A percentile compares a stretch with the other conserved stretches of the same genome.
These are phyloP conservation scores for Taeniopygia guttata DNA, from an alignment of 2,797 vertebrate genomes.

Conservation along the genomic window DNA sequence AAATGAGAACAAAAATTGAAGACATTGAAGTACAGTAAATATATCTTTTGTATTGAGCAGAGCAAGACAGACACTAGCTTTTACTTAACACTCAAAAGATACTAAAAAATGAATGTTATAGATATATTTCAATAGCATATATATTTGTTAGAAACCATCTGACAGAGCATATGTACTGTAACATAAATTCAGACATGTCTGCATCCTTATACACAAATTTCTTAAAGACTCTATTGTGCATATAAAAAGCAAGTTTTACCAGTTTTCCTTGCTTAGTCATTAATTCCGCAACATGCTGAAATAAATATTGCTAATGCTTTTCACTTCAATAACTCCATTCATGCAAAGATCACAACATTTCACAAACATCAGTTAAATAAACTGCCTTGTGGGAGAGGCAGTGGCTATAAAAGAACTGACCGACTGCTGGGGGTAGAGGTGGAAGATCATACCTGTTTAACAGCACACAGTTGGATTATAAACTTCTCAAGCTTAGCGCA, in stretches of 20 bases:
- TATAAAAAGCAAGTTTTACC: slow-evolving; percentile 18
- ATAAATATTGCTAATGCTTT: slow-evolving; percentile 39
- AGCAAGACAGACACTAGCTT: background rate
- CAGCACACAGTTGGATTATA: background rate
- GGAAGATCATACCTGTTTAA: slow-evolving; percentile 15
- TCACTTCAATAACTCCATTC: slow-evolving; percentile 39
- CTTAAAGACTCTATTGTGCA: background rate
- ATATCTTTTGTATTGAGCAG: background rate
- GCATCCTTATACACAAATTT: background rate
- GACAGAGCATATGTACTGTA: background rate
- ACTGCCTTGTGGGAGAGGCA: background rate
- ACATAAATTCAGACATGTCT: background rate
- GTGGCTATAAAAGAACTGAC: background rate
- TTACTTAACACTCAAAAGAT: background rate
- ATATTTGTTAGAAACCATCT: background rate
- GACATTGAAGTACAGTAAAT: slow-evolving; percentile 21
- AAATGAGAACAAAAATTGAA: background rate
- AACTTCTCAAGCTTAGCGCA: background rate
- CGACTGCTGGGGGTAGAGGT: background rate
- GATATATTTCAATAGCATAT: background rate
- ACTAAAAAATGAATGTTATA: background rate
- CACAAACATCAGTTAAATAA: slow-evolving; percentile 34
- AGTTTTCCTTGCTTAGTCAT: slow-evolving; percentile 14
- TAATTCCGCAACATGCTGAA: background rate
- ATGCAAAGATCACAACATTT: slow-evolving; percentile 11